phyloP scores from a whole-genome alignment of 2,888 invertebrate species.

The Ophion ventricosus region DNA sequence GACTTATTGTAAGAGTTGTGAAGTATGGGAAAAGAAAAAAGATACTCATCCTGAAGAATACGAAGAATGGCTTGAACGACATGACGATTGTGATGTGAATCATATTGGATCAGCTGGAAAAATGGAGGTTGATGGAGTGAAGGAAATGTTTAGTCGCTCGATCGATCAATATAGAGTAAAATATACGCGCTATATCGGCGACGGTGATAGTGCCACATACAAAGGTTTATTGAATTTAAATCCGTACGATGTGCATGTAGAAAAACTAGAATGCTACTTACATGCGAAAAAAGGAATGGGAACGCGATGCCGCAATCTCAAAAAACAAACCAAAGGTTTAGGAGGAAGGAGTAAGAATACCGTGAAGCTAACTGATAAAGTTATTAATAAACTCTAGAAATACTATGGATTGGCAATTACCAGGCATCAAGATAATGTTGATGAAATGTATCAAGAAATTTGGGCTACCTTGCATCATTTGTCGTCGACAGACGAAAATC shows the following conservation, averaged over 20 bases:
- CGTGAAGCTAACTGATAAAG: constrained; percentile 64
- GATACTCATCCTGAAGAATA: constrained; percentile 40
- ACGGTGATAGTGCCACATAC: constrained; percentile 56
- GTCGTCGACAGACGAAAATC: too few species aligned
- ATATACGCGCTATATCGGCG: constrained; percentile 42
- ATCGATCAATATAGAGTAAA: too few species aligned
- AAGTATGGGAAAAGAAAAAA: constrained; percentile 57
- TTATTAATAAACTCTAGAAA: constrained; percentile 72
- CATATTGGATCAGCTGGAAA: constrained; percentile 39
- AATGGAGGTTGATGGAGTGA: constrained; percentile 61
- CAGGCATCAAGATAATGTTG: constrained; percentile 67
- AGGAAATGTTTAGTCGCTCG: constrained; percentile 44
- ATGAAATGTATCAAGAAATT: constrained; percentile 67
- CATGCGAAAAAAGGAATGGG: constrained; percentile 58
- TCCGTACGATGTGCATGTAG: constrained; percentile 53
- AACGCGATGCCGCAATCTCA: constrained; percentile 58
- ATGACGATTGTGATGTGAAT: constrained; percentile 52
- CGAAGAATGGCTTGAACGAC: constrained; percentile 48
- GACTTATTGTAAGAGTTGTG: constrained; percentile 52
- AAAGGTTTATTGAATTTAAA: constrained; percentile 64
- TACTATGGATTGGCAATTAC: constrained; percentile 72
- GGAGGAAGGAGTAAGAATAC: constrained; percentile 20
- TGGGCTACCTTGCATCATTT: too few species aligned
- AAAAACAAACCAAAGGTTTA: constrained; percentile 44
- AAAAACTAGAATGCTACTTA: constrained; percentile 41